phyloP scores from a whole-genome alignment of 2,113 vertebrate genomes.

The Urocolius indicus region DNA sequence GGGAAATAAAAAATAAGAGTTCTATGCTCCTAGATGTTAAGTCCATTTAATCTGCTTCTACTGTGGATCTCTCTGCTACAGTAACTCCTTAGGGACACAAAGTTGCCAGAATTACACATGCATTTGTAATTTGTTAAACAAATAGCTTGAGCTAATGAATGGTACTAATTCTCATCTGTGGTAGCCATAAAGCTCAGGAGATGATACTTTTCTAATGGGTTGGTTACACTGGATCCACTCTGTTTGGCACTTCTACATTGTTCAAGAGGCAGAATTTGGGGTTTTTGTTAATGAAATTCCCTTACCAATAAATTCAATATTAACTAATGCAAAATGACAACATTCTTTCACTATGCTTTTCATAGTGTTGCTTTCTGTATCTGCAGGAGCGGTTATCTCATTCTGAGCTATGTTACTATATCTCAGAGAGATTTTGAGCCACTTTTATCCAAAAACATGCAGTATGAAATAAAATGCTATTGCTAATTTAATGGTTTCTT shows the following conservation, averaged over 20 bases:
- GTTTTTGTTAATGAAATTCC: not conserved
- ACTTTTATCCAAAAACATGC: not conserved
- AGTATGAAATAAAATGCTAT: not conserved
- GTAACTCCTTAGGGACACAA: not conserved
- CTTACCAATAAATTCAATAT: not conserved
- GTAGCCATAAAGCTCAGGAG: not conserved
- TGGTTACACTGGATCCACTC: not conserved
- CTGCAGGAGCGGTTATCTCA: not conserved
- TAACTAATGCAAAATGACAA: not conserved
- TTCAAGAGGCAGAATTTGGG: not conserved
- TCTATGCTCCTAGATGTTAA: not conserved
- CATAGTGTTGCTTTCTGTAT: not conserved
- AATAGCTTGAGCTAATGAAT: slow-evolving; percentile 43
- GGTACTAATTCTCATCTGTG: not conserved
- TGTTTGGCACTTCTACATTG: not conserved
- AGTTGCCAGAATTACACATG: slow-evolving; percentile 1
- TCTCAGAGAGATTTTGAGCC: not conserved
- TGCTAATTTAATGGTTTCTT: not conserved
- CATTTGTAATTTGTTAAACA: slow-evolving; percentile 21
- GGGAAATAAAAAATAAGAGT: not conserved
- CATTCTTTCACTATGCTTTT: not conserved
- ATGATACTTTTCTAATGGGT: not conserved
- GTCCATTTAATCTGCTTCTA: not conserved
- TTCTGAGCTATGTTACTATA: not conserved
- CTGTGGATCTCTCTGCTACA: not conserved